phyloP scores from a whole-genome alignment of 2,797 vertebrate species.

The Tauraco hartlaubi region DNA sequence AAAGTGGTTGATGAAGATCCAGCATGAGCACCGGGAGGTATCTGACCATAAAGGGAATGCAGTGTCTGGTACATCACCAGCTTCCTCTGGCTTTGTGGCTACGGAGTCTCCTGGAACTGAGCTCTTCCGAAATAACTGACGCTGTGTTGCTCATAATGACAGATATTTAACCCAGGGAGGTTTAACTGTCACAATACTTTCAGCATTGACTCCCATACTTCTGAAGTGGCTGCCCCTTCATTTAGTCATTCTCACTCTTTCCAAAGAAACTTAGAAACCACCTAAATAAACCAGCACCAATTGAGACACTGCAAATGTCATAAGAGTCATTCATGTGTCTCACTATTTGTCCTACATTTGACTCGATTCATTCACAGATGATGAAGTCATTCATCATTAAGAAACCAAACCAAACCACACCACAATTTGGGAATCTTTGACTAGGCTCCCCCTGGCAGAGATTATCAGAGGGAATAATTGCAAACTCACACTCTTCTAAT shows the following conservation, averaged over 20 bases:
- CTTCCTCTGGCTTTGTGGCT: background rate
- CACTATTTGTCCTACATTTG: constrained; percentile 64
- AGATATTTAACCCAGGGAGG: background rate
- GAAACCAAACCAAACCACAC: constrained; percentile 60
- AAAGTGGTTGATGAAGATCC: background rate
- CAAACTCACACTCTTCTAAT: constrained; percentile 24
- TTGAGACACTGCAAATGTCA: constrained; percentile 68
- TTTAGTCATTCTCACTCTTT: constrained; percentile 65
- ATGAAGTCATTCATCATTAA: constrained; percentile 73
- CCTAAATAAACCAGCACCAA: constrained; percentile 70
- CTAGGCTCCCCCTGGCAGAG: constrained; percentile 11
- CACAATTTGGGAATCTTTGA: constrained; percentile 58
- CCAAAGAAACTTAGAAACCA: constrained; percentile 71
- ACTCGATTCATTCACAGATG: constrained; percentile 66
- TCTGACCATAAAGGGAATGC: background rate
- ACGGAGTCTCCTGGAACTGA: background rate
- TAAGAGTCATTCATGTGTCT: constrained; percentile 73
- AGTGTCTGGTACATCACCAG: background rate
- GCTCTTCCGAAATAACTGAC: background rate
- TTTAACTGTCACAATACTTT: background rate
- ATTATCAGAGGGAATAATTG: constrained; percentile 9
- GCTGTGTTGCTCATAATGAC: constrained; percentile 1
- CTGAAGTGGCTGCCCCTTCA: constrained; percentile 12
- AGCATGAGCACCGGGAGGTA: background rate
- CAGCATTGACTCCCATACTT: background rate